phyloP scores from a whole-genome alignment of 2,888 invertebrate genomes.

The Bruchidius siliquastri region DNA sequence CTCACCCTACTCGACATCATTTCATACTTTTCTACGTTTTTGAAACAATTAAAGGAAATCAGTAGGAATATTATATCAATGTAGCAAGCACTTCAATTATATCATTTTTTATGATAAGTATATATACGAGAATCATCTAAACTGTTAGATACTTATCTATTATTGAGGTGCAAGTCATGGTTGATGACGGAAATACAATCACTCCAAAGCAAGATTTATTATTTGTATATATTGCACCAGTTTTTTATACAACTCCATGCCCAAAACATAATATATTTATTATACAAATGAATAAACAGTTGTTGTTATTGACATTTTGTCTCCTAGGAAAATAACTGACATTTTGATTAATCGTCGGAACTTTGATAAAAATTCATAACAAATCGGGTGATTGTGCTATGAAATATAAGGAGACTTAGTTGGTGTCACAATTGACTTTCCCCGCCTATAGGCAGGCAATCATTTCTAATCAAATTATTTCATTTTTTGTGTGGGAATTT shows the following conservation, averaged over 20 bases:
- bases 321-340: background rate
- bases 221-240: background rate
- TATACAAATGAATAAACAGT: background rate
- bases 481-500: too few relatives aligned
- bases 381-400: too few relatives aligned
- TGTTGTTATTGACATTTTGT: background rate
- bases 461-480: too few relatives aligned
- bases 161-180: background rate
- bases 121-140: background rate
- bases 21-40: too few relatives aligned
- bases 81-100: too few relatives aligned
- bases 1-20: too few relatives aligned
- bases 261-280: background rate
- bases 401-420: too few relatives aligned
- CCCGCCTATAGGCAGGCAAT: too few relatives aligned
- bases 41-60: too few relatives aligned
- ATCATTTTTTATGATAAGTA: background rate
- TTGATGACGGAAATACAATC: background rate
- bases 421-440: too few relatives aligned
- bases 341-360: background rate
- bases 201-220: background rate
- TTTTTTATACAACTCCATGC: background rate
- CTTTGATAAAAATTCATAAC: too few relatives aligned
- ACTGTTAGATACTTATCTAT: background rate
- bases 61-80: too few relatives aligned